A percentile compares a stretch with the other conserved stretches of the same genome.
Evolutionary conservation across 2,113 vertebrate species (phyloP).

Genomic region (Psilopogon haemacephalus): DNA sequence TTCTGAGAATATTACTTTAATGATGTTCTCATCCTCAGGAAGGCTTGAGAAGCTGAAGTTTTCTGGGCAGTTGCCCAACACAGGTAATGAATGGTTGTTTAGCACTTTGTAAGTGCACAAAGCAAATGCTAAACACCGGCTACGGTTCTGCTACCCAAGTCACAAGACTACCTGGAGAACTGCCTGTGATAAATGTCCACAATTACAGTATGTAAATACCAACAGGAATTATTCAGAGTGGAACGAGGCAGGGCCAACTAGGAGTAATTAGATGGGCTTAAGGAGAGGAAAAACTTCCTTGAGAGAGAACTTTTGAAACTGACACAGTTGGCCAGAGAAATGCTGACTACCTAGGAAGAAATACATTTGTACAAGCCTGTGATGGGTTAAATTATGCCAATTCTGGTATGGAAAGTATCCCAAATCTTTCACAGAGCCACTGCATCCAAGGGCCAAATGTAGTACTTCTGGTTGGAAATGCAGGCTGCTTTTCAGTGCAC

Average conservation of each 20-base stretch:
- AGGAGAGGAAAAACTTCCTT: not conserved
- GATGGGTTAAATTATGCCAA: not conserved
- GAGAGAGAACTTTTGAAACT: not conserved
- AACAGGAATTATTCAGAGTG: conserved; percentile 38
- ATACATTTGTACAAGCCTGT: not conserved
- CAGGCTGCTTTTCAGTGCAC: not conserved
- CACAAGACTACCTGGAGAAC: not conserved
- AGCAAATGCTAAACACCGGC: not conserved
- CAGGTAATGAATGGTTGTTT: conserved; percentile 26
- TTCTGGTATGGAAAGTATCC: not conserved
- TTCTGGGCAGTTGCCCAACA: not conserved
- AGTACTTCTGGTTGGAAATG: not conserved
- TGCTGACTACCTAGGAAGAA: not conserved
- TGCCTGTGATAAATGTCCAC: not conserved
- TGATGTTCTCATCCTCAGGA: not conserved
- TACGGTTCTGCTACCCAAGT: not conserved
- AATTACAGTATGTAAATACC: not conserved
- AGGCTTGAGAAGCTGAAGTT: not conserved
- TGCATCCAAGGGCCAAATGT: not conserved
- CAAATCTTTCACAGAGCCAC: not conserved
- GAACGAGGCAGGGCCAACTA: not conserved
- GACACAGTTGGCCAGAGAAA: not conserved
- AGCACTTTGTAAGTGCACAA: not conserved
- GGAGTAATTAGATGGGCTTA: not conserved
- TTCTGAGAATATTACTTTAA: not conserved